A percentile compares a stretch with the other conserved stretches of the same genome.
These are phyloP conservation scores for Galendromus occidentalis DNA, from an alignment of 1,140 invertebrate genomes.

Conservation along the genomic window DNA sequence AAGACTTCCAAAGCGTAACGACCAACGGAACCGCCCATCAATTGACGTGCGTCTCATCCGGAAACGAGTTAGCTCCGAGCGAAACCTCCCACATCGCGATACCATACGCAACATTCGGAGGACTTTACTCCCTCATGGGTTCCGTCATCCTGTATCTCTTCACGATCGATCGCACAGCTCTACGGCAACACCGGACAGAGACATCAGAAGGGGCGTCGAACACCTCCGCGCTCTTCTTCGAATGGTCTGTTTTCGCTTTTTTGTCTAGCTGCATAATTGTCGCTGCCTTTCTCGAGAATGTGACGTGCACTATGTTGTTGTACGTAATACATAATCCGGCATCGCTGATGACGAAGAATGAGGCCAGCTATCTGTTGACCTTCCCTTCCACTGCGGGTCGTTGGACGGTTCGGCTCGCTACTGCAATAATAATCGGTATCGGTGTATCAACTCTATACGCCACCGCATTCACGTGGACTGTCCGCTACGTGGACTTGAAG, in stretches of 20 bases:
- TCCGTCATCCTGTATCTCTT: background rate
- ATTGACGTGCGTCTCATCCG: background rate
- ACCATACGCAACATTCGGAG: background rate
- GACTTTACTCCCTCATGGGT: background rate
- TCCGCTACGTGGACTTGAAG: background rate
- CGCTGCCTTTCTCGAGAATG: background rate
- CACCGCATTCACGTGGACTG: background rate
- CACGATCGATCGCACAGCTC: background rate
- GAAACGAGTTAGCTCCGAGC: background rate
- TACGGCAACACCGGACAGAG: background rate
- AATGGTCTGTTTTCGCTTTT: background rate
- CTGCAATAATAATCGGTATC: background rate
- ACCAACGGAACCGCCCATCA: too few relatives aligned
- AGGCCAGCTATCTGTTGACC: background rate
- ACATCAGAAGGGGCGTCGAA: background rate
- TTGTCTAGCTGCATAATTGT: background rate
- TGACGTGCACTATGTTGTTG: background rate
- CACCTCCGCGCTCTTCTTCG: background rate
- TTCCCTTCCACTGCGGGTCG: background rate
- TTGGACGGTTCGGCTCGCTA: background rate
- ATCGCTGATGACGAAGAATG: background rate
- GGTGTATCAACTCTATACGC: background rate
- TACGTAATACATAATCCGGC: background rate
- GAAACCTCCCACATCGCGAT: background rate
- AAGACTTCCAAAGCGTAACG: too few relatives aligned